These are phyloP conservation scores for Hylomyscus alleni DNA, from an alignment of 2,797 vertebrate genomes.

Conservation along the genomic window DNA sequence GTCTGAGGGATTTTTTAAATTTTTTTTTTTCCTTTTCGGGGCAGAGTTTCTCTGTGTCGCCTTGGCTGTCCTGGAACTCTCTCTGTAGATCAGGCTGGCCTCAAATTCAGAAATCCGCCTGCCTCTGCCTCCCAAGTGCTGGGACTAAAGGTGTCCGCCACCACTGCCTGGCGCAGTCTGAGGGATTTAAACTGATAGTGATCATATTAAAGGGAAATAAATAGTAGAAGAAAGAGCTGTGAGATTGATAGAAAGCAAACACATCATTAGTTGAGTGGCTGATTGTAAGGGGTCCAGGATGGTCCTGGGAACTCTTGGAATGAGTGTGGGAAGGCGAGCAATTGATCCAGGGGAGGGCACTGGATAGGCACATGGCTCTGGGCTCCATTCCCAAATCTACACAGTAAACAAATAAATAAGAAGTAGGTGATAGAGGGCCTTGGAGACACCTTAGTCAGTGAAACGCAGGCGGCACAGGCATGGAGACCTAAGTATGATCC, in stretches of 20 bases:
- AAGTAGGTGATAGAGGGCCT: neutral
- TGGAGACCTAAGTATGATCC: neutral
- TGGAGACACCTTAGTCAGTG: neutral
- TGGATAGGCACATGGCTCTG: neutral
- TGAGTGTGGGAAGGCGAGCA: slow-evolving; percentile 10
- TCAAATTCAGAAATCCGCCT: too few relatives aligned
- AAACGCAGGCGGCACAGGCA: too few relatives aligned
- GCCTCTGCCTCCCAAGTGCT: too few relatives aligned
- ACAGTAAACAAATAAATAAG: neutral
- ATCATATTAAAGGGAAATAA: slow-evolving; percentile 42
- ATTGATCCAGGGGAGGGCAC: too few relatives aligned
- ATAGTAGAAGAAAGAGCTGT: neutral
- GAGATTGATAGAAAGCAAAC: slow-evolving; percentile 77
- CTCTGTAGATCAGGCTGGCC: too few relatives aligned
- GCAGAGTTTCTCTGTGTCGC: too few relatives aligned
- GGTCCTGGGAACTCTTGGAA: slow-evolving; percentile 77
- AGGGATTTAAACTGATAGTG: neutral
- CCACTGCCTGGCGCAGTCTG: neutral
- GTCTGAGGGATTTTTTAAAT: neutral
- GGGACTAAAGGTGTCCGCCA: too few relatives aligned
- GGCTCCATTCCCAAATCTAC: neutral
- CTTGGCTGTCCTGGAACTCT: too few relatives aligned
- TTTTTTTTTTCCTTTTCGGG: too few relatives aligned
- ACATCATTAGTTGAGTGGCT: slow-evolving; percentile 69
- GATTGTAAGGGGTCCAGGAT: slow-evolving; percentile 59